Evolutionary conservation across 2,797 vertebrate genomes (phyloP), one percentile per base, ranked within the genome.

Genomic region (Hoplostethus mediterraneus): DNA sequence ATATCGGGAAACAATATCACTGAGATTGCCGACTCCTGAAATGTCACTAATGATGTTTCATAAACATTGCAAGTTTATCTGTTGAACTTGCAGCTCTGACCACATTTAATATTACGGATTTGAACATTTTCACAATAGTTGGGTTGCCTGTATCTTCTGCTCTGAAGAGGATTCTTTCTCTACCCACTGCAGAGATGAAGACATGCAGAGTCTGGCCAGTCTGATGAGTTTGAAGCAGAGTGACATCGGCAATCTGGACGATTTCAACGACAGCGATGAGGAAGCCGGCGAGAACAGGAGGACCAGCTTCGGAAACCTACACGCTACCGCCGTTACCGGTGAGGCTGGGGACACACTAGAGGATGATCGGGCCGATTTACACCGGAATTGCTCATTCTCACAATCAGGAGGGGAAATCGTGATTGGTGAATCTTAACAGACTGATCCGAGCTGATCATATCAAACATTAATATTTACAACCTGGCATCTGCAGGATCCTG

Each of bases 181-280:
- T 61, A 0, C 21, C 42, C 53, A 38, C 58, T 16, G n/a, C 90
- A 97, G 97, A 68, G 96, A 98, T 0, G 97, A 98, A 65, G 97
- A 98, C 91, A 97, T 98, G 97, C 97, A 97, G 89, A 98, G 97
- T 74, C 70, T 98, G 68, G 97, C 97, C 70, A 98, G 97, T 87
- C 93, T 98, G 6, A 93, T 98, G 95, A 98, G 97, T 13, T 89
- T 97, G 72, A 98, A 97, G 66, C 95, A 93, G 36, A 94, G 94
- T 0, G 97, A 98, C 2, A 90, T 98, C 9, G 97, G 96, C 7
- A 97, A 98, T 85, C 83, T 98, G 87, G 96, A 97, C 0, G 97
- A 98, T 85, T 98, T 98, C 14, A 95, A 95, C 0, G 96, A 97
- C 77, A 96, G 96, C 0, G 96, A 97, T 0, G 96, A 97, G 0